Base-by-base conservation (phyloP, 2,888 invertebrate species). In the Crossocerus cetratus region DNA sequence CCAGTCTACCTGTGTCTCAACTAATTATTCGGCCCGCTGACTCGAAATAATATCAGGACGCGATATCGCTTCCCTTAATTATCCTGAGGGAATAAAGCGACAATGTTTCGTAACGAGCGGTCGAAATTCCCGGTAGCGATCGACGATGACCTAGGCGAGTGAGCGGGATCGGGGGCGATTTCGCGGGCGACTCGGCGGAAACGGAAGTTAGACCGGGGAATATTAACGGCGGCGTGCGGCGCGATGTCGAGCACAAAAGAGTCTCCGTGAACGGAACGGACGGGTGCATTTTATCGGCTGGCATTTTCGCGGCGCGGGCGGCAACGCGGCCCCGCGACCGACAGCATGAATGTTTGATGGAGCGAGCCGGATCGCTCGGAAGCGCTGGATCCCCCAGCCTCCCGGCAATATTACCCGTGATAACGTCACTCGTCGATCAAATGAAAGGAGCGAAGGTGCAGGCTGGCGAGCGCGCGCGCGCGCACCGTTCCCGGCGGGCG, bases 371-470 rank as follows among this genome's bases (percentile, higher is more conserved):
- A 79, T 76, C 78, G 76, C 57, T 75, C 74, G 78, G 65, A 77
- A 82, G 74, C 69, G 69, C 45, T 55, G 53, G 66, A 63, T 57
- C 63, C 67, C 67, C 61, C 67, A 58, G 67, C 61, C 70, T 65
- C 65, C 55, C 64, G 65, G 72, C 72, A 71, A 84, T 84, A 84
- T 83, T 84, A 84, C 75, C 74, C 61, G 57, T 69, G 84, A 84
- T 82, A 84, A 82, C 83, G 84, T 81, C 77, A 74, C 74, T 76
- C 83, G 83, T 77, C 83, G 77, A 83, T 83, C 78, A 77, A 80
- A 78, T 72, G 69, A 78, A 74, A 69, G 79, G 69, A 72, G 53
- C 68, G 21, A 20, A 32, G 32, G 43, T 49, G 49, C 16, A 16
- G 16, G 16, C 16, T 20, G 45, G 54, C 62, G 59, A 44, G 65